phyloP scores from a whole-genome alignment of 2,888 invertebrate genomes.

The Glomeris marginata region DNA sequence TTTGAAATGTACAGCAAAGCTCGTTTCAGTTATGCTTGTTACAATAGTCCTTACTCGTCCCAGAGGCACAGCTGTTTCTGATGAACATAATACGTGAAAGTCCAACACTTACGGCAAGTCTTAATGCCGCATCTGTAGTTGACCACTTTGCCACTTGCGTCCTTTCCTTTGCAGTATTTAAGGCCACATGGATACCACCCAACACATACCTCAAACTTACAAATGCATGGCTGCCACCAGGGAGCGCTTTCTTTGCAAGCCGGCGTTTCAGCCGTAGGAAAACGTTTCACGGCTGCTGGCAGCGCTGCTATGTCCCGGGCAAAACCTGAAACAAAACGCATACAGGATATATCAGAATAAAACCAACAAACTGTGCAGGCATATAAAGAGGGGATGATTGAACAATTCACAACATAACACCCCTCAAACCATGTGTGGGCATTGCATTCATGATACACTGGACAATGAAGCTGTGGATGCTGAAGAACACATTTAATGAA shows the following conservation, averaged over 20 bases:
- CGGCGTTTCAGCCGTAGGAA: constrained; percentile 40
- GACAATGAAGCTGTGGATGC: too few relatives aligned
- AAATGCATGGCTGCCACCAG: constrained; percentile 48
- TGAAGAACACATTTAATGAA: too few relatives aligned
- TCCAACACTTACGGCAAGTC: constrained; percentile 79
- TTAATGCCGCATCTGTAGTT: constrained; percentile 87
- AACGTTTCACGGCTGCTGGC: constrained; percentile 52
- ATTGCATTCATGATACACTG: too few relatives aligned
- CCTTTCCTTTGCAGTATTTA: constrained; percentile 80
- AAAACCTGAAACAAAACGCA: constrained; percentile 23
- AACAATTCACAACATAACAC: too few relatives aligned
- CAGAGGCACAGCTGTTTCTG: constrained; percentile 63
- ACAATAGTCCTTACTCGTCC: constrained; percentile 24
- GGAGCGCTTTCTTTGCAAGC: constrained; percentile 25
- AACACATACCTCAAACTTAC: constrained; percentile 72
- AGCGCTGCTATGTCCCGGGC: constrained; percentile 37
- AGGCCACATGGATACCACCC: constrained; percentile 94
- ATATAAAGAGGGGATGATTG: too few relatives aligned
- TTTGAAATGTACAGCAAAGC: not conserved
- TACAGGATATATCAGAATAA: too few relatives aligned
- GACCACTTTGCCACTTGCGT: constrained; percentile 44
- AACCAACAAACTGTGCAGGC: too few relatives aligned
- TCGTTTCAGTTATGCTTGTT: not conserved
- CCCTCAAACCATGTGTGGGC: too few relatives aligned
- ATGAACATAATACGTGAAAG: constrained; percentile 69